These are phyloP conservation scores for Chlorops oryzae DNA, from an alignment of 1,140 invertebrate species.

Conservation along the genomic window DNA sequence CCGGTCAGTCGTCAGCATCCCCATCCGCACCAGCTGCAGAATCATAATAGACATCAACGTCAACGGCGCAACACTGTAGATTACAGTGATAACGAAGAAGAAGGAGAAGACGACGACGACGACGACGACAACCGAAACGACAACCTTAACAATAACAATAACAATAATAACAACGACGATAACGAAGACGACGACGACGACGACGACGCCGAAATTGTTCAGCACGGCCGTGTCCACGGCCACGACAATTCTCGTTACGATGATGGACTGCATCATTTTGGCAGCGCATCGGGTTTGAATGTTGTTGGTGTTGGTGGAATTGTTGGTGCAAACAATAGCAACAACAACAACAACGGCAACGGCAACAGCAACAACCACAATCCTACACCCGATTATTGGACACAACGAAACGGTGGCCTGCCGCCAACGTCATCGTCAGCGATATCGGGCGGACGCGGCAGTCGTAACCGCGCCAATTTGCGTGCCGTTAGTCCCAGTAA, in stretches of 20 bases:
- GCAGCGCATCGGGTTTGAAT: constrained; percentile 10
- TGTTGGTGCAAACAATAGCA: constrained; percentile 11
- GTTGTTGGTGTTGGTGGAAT: constrained; percentile 5
- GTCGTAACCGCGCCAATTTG: constrained; percentile 3
- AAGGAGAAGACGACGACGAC: background rate
- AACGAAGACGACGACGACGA: constrained; percentile 33
- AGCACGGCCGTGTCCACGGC: constrained; percentile 9
- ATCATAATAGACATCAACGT: constrained; percentile 27
- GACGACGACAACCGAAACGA: background rate
- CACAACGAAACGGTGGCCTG: constrained; percentile 31
- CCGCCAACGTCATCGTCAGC: too few species aligned
- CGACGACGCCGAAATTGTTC: constrained; percentile 9
- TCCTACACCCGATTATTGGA: constrained; percentile 34
- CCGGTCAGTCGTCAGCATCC: constrained; percentile 13
- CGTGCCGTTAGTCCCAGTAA: background rate
- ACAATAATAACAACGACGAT: constrained; percentile 24
- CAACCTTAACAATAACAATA: constrained; percentile 1
- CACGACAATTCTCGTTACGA: background rate
- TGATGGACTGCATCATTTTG: too few species aligned
- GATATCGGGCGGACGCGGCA: constrained; percentile 7
- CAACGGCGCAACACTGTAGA: too few species aligned
- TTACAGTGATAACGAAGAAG: background rate
- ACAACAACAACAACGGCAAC: background rate
- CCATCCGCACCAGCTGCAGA: too few species aligned
- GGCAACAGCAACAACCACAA: too few species aligned